phyloP scores from a whole-genome alignment of 2,797 vertebrate species.

The Otus scops region DNA sequence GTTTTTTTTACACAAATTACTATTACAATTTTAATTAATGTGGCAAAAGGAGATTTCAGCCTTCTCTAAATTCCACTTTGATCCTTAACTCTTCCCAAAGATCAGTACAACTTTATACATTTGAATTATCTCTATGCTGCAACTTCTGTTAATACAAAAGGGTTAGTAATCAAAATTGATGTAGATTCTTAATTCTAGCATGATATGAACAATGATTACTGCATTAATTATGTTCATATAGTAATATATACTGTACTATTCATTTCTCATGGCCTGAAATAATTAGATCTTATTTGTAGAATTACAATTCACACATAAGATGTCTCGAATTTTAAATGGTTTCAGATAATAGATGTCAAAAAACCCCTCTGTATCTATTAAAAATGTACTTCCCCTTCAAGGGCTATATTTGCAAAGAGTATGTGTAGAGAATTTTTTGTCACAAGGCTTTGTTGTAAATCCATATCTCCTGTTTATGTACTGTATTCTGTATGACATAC shows the following conservation, averaged over 20 bases:
- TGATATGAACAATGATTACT: not conserved
- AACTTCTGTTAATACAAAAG: not conserved
- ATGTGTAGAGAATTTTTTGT: not conserved
- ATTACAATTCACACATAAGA: not conserved
- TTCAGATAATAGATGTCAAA: not conserved
- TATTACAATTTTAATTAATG: not conserved
- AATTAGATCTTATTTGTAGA: not conserved
- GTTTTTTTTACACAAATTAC: not conserved
- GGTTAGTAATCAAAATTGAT: not conserved
- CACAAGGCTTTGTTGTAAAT: not conserved
- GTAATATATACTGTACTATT: not conserved
- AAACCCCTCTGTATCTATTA: not conserved
- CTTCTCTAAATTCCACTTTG: not conserved
- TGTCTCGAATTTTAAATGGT: not conserved
- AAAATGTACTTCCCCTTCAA: not conserved
- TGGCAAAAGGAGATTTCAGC: not conserved
- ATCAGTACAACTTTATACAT: not conserved
- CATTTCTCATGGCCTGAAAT: not conserved
- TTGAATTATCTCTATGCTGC: not conserved
- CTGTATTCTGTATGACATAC: not conserved
- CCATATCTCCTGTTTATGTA: not conserved
- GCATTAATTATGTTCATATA: not conserved
- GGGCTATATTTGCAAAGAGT: not conserved
- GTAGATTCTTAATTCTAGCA: not conserved
- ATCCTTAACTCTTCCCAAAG: not conserved